phyloP scores from a whole-genome alignment of 2,888 invertebrate species.

The Zootermopsis nevadensis region DNA sequence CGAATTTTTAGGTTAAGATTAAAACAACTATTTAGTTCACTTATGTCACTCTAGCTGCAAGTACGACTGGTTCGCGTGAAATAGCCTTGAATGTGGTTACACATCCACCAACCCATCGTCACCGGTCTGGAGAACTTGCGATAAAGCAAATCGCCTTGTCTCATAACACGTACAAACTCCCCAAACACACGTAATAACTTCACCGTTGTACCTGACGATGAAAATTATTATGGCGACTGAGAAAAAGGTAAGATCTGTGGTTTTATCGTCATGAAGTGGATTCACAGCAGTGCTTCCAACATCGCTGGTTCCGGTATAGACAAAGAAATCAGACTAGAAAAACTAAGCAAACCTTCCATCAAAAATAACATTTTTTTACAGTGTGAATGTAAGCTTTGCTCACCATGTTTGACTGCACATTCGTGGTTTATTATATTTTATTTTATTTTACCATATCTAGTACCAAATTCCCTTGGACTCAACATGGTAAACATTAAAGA shows the following conservation, averaged over 20 bases:
- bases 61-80: background rate
- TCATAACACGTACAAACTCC: background rate
- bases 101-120: background rate
- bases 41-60: background rate
- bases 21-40: background rate
- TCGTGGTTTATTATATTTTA: background rate
- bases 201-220: background rate
- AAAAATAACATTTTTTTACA: background rate
- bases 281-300: background rate
- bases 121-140: background rate
- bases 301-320: background rate
- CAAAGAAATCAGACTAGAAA: background rate
- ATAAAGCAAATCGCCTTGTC: background rate
- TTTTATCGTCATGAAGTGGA: background rate
- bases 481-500: no score
- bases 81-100: slow-evolving; percentile 6
- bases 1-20: no score
- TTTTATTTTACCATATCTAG: no score
- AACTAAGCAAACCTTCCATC: background rate
- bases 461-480: no score
- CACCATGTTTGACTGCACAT: background rate
- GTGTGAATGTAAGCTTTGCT: background rate
- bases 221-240: background rate
- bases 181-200: background rate
- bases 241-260: slow-evolving; percentile 9